Evolutionary conservation across 2,113 vertebrate species (phyloP).

Genomic region (Peromyscus leucopus): DNA sequence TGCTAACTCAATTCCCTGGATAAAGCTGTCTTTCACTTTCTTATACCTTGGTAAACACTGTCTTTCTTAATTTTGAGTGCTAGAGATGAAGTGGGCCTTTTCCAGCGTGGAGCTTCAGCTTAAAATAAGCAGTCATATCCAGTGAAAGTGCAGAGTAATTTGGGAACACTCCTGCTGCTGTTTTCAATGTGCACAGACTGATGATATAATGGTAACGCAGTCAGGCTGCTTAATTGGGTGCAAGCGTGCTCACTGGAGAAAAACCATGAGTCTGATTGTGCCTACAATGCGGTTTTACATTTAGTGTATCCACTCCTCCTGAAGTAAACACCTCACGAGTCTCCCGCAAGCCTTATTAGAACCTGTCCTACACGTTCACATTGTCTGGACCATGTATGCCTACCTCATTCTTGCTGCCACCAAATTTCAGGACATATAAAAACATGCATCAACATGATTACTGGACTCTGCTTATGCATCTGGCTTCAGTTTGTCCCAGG

Average conservation of each 20-base stretch:
- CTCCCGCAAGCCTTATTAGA: background rate
- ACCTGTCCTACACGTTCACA: background rate
- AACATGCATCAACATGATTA: background rate
- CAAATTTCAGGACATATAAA: background rate
- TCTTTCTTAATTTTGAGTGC: slow-evolving; percentile 48
- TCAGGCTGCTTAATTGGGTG: slow-evolving; percentile 57
- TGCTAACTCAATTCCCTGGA: slow-evolving; percentile 31
- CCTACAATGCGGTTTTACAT: background rate
- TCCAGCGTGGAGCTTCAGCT: background rate
- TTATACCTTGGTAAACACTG: slow-evolving; percentile 67
- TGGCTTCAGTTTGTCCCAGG: background rate
- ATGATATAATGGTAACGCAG: slow-evolving; percentile 48
- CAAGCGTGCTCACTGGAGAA: background rate
- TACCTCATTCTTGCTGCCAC: background rate
- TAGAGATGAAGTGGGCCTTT: slow-evolving; percentile 51
- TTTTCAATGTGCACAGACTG: slow-evolving; percentile 15
- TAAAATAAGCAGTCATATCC: slow-evolving; percentile 73
- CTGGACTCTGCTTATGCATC: background rate
- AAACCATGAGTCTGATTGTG: background rate
- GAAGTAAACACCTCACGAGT: background rate
- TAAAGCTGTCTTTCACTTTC: slow-evolving; percentile 25
- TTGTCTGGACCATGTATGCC: background rate
- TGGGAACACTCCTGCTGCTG: slow-evolving; percentile 45
- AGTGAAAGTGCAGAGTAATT: slow-evolving; percentile 42
- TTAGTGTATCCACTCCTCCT: background rate